Evolutionary conservation across 2,797 vertebrate genomes (phyloP).

Genomic region (Dallia pectoralis): DNA sequence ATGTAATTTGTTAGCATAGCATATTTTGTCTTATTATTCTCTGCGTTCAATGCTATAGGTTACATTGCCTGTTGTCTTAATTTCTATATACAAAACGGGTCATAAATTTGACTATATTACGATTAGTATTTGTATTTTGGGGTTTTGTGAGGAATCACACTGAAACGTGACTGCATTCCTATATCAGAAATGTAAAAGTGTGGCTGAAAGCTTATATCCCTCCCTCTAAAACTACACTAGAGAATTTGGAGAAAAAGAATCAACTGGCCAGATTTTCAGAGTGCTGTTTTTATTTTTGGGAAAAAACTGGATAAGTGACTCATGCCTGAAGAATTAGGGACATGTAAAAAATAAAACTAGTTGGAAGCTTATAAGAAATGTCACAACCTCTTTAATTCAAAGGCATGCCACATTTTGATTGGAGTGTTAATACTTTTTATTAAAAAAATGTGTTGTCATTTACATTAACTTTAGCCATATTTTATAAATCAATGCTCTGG

Average conservation of each 20-base stretch:
- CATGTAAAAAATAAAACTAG: background rate
- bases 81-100: no score
- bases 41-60: background rate
- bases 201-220: background rate
- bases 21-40: no score
- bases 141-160: no score
- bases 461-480: no score
- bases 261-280: background rate
- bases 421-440: background rate
- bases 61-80: no score
- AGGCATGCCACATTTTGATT: background rate
- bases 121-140: no score
- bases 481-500: no score
- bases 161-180: conserved; percentile 27
- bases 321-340: background rate
- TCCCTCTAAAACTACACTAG: no score
- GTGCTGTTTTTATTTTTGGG: background rate
- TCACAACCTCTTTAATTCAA: background rate
- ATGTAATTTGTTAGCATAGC: no score
- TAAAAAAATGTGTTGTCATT: no score
- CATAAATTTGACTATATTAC: no score
- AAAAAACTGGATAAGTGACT: background rate
- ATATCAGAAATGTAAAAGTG: conserved; percentile 18
- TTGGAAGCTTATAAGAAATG: background rate
- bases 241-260: no score